Evolutionary conservation across 1,140 invertebrate species (phyloP), one percentile per base, ranked within the genome.

Genomic region (Triops cancriformis): DNA sequence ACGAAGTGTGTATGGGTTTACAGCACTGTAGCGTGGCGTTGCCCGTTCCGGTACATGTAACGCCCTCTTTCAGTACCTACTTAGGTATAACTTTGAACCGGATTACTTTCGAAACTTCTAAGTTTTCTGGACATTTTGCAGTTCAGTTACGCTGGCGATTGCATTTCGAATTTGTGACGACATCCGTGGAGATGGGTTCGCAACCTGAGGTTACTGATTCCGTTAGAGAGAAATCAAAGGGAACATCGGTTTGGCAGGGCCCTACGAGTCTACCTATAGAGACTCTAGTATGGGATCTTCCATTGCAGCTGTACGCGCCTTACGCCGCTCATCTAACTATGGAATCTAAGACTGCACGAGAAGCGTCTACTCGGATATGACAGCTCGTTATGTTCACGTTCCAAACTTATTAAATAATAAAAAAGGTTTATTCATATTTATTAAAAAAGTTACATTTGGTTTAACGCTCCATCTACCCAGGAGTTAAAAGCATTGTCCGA

Each of bases 281-380:
- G 85, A 98, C 96, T 11, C 98, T 98, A 95, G 91, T 97, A 1
- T 99, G 97, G 97, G 95, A 98, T 87, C 86, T 98, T 31, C 96
- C 96, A 4, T 91, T 99, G 72, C 93, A 93, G 82, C 90, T 98
- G 73, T 95, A 95, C 86, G 93, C 96, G 0, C 95, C 95, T 2
- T 90, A 93, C 80, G 94, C 95, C 0, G 86, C 91, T 75, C 92
- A 95, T 82, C 90, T 94, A 18, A 82, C 83, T 26, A 80, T 80
- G 73, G 81, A 80, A 26, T 76, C 82, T 18, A 79, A 82, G 41
- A 74, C 73, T 72, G 23, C 75, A 74, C n/a, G 31, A 51, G 73
- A 78, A 41, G 77, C 77, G 5, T 64, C 18, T 5, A 64, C 23
- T n/a, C 14, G 51, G 51, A 64, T 64, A 23, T 64, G 51, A 64